phyloP scores from a whole-genome alignment of 2,888 invertebrate genomes.

The Troides helena region DNA sequence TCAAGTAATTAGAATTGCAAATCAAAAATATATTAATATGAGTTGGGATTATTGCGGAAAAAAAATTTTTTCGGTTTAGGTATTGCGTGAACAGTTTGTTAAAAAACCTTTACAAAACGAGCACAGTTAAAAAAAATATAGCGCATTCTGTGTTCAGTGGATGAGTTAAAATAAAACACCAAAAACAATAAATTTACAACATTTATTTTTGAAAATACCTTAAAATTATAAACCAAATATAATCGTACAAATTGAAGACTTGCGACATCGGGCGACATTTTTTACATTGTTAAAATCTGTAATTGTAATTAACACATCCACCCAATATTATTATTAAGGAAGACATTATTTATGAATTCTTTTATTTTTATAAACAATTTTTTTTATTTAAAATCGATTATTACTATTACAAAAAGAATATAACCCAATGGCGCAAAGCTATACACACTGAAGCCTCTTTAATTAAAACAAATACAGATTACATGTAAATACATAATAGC shows the following conservation, averaged over 20 bases:
- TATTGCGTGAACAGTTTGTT: too few species aligned
- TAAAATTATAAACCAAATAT: constrained; percentile 17
- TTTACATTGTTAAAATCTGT: not conserved
- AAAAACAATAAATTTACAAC: constrained; percentile 21
- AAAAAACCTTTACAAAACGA: too few species aligned
- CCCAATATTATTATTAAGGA: constrained; percentile 12
- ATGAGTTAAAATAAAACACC: constrained; percentile 1
- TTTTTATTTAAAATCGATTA: not conserved
- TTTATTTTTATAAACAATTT: not conserved
- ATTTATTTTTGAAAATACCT: constrained; percentile 24
- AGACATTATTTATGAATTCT: constrained; percentile 2
- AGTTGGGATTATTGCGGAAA: too few species aligned
- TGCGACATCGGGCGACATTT: constrained; percentile 13
- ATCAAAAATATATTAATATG: too few species aligned
- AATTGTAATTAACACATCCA: not conserved
- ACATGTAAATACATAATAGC: too few species aligned
- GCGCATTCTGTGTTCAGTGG: too few species aligned
- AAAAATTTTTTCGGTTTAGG: too few species aligned
- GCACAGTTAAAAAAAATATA: too few species aligned
- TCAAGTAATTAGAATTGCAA: too few species aligned
- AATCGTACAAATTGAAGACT: constrained; percentile 7
- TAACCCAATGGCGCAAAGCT: constrained; percentile 13
- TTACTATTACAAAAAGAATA: not conserved
- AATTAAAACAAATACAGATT: constrained; percentile 1
- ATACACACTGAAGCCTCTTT: constrained; percentile 14